Conservation (phyloP, 2,797 vertebrate genomes). For the Streptopelia turtur region DNA sequence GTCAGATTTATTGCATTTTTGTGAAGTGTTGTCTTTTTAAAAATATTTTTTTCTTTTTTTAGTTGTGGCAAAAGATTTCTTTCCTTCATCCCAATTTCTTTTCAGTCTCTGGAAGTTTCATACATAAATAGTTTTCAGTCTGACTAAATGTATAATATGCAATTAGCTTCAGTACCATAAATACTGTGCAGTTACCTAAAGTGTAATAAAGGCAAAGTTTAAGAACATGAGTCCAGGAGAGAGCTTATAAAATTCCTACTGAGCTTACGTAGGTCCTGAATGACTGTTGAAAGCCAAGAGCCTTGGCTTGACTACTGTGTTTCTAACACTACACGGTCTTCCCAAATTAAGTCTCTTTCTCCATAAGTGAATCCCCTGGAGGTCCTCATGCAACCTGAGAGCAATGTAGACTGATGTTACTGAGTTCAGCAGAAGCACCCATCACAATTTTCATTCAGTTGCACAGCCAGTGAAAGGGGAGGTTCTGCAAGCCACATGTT, state of each 20-base stretch:
- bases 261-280: neutral
- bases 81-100: neutral
- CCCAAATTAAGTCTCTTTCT: neutral
- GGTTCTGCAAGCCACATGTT: neutral
- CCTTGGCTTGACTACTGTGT: neutral
- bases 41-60: neutral
- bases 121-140: neutral
- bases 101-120: neutral
- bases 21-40: neutral
- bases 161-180: neutral
- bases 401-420: accelerated
- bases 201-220: neutral
- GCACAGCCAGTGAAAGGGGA: neutral
- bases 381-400: too few relatives aligned
- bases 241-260: neutral
- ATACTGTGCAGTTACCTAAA: neutral
- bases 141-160: neutral
- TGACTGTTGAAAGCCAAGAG: neutral
- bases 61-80: neutral
- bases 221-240: neutral
- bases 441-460: neutral
- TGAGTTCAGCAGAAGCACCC: neutral
- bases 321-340: neutral
- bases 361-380: neutral
- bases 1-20: neutral